Evolutionary conservation across 2,797 vertebrate species (phyloP).

Genomic region (Gouania willdenowi): DNA sequence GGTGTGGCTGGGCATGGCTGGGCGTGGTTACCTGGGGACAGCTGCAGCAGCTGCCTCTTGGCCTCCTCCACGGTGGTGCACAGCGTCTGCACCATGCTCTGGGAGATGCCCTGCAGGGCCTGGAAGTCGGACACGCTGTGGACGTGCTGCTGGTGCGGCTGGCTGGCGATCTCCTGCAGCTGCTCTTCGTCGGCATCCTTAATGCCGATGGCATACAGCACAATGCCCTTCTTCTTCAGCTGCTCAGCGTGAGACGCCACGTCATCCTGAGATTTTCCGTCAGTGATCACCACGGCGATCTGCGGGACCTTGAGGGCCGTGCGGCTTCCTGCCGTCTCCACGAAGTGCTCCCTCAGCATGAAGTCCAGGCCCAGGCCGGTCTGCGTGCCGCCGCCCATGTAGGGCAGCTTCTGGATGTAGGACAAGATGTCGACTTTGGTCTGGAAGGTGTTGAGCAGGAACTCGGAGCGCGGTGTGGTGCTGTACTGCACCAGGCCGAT

Average conservation of each 20-base stretch:
- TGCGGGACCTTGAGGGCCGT: slow-evolving; percentile 62
- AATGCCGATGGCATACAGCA: slow-evolving; percentile 75
- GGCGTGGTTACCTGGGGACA: slow-evolving; percentile 72
- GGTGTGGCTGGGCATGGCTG: too few relatives aligned
- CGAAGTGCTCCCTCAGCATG: slow-evolving; percentile 72
- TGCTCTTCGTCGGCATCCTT: slow-evolving; percentile 67
- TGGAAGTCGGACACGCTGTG: slow-evolving; percentile 70
- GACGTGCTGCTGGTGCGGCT: slow-evolving; percentile 65
- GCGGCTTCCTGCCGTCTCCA: slow-evolving; percentile 59
- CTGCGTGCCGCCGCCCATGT: slow-evolving; percentile 67
- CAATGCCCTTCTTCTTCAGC: slow-evolving; percentile 64
- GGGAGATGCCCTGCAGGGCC: slow-evolving; percentile 69
- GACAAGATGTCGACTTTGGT: slow-evolving; percentile 55
- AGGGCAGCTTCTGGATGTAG: slow-evolving; percentile 60
- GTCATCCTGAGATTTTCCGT: slow-evolving; percentile 71
- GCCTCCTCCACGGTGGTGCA: slow-evolving; percentile 74
- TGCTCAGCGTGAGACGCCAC: slow-evolving; percentile 47
- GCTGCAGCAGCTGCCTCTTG: slow-evolving; percentile 45
- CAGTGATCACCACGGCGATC: slow-evolving; percentile 75
- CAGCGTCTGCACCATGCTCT: slow-evolving; percentile 70
- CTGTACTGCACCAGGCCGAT: slow-evolving; percentile 80
- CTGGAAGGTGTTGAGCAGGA: slow-evolving; percentile 66
- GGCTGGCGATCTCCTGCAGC: slow-evolving; percentile 70
- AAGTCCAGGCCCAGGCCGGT: slow-evolving; percentile 70
- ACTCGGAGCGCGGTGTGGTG: slow-evolving; percentile 60